Conservation (phyloP, 2,888 invertebrate genomes). For the Acanthoscelides obtectus region DNA sequence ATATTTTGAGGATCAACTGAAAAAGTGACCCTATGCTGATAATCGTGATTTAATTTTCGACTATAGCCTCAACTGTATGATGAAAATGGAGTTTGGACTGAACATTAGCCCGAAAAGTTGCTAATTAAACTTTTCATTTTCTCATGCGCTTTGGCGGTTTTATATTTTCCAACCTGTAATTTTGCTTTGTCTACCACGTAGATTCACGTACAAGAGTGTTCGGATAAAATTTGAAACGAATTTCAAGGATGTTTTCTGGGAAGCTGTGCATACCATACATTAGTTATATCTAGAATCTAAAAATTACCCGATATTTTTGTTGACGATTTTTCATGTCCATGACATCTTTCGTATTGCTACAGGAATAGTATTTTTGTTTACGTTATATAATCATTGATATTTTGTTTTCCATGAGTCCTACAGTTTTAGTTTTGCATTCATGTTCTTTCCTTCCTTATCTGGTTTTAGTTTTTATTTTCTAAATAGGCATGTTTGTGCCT, state of each 20-base stretch:
- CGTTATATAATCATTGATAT: background rate
- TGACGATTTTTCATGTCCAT: background rate
- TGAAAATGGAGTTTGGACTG: too few species aligned
- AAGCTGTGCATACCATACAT: background rate
- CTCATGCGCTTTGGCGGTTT: too few species aligned
- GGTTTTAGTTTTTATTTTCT: background rate
- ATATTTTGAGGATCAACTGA: too few species aligned
- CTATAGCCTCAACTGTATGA: too few species aligned
- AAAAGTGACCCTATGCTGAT: too few species aligned
- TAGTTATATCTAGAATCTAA: background rate
- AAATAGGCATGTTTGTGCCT: background rate
- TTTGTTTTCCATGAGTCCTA: background rate
- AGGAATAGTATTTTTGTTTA: background rate
- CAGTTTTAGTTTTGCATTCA: background rate
- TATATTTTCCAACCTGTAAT: too few species aligned
- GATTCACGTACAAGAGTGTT: too few species aligned
- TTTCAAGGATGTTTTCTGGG: background rate
- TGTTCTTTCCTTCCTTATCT: background rate
- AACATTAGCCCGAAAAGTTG: too few species aligned
- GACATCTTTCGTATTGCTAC: background rate
- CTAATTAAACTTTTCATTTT: too few species aligned
- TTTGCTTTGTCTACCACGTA: too few species aligned
- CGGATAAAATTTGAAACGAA: background rate
- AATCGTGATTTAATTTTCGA: too few species aligned
- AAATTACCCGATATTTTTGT: background rate